Base-by-base conservation (phyloP, 2,113 vertebrate species). In the Alethe diademata region DNA sequence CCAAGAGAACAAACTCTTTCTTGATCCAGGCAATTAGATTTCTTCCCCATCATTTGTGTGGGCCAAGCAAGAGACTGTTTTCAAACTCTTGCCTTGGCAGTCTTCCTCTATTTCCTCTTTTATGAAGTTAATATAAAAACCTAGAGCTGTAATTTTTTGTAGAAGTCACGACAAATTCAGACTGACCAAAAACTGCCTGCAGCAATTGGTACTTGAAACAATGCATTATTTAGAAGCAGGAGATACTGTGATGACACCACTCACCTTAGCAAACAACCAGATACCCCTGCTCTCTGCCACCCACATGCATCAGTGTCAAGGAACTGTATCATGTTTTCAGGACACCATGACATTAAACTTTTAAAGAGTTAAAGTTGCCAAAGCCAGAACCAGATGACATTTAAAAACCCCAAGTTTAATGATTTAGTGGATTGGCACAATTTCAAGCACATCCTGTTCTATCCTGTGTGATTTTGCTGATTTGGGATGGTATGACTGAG, bases 301-400 rank as follows among this genome's bases (percentile, higher is more conserved):
- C 45, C 86, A 85, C 78, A 36, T 38, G 72, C 72, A 73, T 78
- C 62, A 62, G 87, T n/a, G 57, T 85, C 75, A 71, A 78, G 94
- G 75, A 90, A 83, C 81, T 51, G 71, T 48, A 95, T 94, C 90
- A 66, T 53, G 66, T 94, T 95, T 90, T 94, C 88, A 91, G 90
- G 95, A 93, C 88, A 83, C 51, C 16, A 6, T 1, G 15, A 33
- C 94, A 97, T 96, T 96, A 97, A 97, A 97, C 47, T 94, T 96
- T 96, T 88, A 95, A 91, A 85, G 67, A 81, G 74, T 90, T 86
- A 95, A 95, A 93, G 90, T 71, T 93, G 94, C 95, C 88, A 84
- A 90, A 51, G 85, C 86, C 86, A n/a, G 78, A 48, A 87, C 78
- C 54, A 67, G 80, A 26, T 93, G 90, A 88, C 91, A 92, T 86